Conservation (phyloP, 2,797 vertebrate genomes). For the Malacoctenus gilli region DNA sequence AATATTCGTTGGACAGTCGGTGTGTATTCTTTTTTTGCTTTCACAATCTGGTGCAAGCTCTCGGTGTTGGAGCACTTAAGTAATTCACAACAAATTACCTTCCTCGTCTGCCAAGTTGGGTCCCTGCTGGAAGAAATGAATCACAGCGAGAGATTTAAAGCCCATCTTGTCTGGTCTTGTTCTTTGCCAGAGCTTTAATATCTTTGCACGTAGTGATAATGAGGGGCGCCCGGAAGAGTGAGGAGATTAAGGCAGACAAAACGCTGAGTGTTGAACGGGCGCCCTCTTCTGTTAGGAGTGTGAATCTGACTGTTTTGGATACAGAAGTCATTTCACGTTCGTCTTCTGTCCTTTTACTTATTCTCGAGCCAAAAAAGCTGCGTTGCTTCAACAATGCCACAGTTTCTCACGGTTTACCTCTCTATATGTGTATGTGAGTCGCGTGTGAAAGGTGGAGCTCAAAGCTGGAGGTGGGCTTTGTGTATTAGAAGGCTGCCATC, state of each 20-base stretch:
- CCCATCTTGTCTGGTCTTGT: constrained; percentile 58
- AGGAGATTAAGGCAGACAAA: constrained; percentile 28
- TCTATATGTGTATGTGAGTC: too few species aligned
- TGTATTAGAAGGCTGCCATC: too few species aligned
- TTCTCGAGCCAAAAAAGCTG: too few species aligned
- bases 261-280: constrained; percentile 48
- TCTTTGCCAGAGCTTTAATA: constrained; percentile 40
- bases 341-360: too few species aligned
- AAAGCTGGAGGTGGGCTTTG: too few species aligned
- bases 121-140: constrained; percentile 41
- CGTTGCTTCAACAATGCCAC: too few species aligned
- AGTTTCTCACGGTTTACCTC: too few species aligned
- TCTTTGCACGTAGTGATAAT: constrained; percentile 54
- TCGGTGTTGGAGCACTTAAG: constrained; percentile 10
- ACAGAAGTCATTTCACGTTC: too few species aligned
- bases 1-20: constrained; percentile 14
- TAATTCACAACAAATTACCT: constrained; percentile 50
- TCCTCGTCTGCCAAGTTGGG: constrained; percentile 42
- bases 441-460: too few species aligned
- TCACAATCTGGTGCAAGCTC: constrained; percentile 29
- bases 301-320: neutral
- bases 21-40: constrained; percentile 29
- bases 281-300: constrained; percentile 62
- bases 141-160: constrained; percentile 46
- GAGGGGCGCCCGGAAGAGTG: constrained; percentile 37